Percentiles rank a stretch among this genome's conserved stretches.
Conservation (phyloP, 2,888 invertebrate species). For the Apodemia duryi region DNA sequence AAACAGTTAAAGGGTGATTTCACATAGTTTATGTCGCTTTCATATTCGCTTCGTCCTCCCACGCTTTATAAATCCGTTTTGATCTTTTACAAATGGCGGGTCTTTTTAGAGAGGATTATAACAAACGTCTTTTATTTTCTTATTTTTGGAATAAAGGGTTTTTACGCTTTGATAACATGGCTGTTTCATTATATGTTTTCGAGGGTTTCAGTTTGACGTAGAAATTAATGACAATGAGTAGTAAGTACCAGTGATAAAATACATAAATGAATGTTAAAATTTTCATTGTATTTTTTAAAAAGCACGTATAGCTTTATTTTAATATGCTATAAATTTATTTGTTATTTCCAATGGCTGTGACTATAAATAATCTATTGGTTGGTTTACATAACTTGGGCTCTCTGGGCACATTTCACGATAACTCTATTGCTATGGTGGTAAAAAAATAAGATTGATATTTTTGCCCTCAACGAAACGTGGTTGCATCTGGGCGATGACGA, state of each 20-base stretch:
- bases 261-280: too few relatives aligned
- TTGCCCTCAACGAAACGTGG: constrained; percentile 28
- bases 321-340: too few relatives aligned
- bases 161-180: too few relatives aligned
- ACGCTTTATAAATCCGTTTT: constrained; percentile 12
- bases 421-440: constrained; percentile 19
- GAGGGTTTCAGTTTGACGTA: too few relatives aligned
- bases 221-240: too few relatives aligned
- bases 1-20: constrained; percentile 30
- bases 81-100: constrained; percentile 13
- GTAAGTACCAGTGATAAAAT: too few relatives aligned
- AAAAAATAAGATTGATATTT: constrained; percentile 20
- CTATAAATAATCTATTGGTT: not conserved
- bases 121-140: constrained; percentile 6
- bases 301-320: too few relatives aligned
- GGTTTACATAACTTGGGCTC: constrained; percentile 18
- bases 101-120: constrained; percentile 6
- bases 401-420: constrained; percentile 22
- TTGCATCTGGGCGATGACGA: constrained; percentile 21
- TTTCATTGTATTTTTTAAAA: too few relatives aligned
- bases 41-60: constrained; percentile 27
- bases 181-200: too few relatives aligned
- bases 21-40: constrained; percentile 31
- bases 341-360: not conserved
- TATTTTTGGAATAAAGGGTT: not conserved